Evolutionary conservation across 2,888 invertebrate genomes (phyloP), one percentile per base, ranked within the genome.

Genomic region (Melanostoma scalare): DNA sequence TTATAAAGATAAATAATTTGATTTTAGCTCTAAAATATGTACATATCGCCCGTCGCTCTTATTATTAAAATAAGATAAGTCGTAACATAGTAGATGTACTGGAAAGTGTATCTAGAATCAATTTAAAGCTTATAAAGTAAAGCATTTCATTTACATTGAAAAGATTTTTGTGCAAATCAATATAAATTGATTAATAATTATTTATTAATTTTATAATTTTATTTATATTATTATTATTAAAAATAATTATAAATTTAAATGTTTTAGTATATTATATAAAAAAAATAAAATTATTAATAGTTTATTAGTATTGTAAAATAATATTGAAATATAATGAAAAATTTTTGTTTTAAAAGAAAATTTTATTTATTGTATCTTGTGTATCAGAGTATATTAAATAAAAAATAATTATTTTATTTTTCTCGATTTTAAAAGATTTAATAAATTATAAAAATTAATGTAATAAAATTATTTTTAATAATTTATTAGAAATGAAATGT

Each of bases 1-100:
- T 92, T 88, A 87, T 88, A 88, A 84, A 88, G 88, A 89, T 91
- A 88, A 89, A 88, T 92, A 91, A 91, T 92, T 93, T 94, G 93
- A 94, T 93, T 93, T 87, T 90, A 92, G 93, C 92, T 91, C 93
- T 94, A 92, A 93, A 93, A 93, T 94, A 94, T 94, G 94, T 93
- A 95, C 95, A 95, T 93, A 95, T 94, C 93, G 95, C 95, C 95
- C 95, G 94, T 95, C 94, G 92, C n/a, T n/a, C n/a, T n/a, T n/a
- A n/a, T n/a, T n/a, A n/a, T n/a, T n/a, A n/a, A n/a, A n/a, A n/a
- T n/a, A n/a, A n/a, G n/a, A n/a, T n/a, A n/a, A n/a, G n/a, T n/a
- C n/a, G n/a, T n/a, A n/a, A n/a, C n/a, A n/a, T n/a, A n/a, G n/a
- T n/a, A n/a, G n/a, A n/a, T n/a, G n/a, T n/a, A n/a, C n/a, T n/a